phyloP scores from a whole-genome alignment of 2,113 vertebrate genomes.

The Columba janthina region DNA sequence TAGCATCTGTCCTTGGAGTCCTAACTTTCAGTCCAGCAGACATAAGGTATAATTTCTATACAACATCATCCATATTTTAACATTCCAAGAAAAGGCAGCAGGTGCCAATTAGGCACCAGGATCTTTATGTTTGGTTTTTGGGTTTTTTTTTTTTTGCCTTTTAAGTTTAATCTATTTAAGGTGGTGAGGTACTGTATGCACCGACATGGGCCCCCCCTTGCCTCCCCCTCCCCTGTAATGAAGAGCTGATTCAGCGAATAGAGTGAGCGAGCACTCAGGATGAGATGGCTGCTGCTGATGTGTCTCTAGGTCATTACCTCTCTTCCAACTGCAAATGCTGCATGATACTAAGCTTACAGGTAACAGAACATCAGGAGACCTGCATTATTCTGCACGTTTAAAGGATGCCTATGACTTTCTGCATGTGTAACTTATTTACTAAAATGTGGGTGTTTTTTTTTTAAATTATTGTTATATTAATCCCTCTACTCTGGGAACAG shows the following conservation, averaged over 20 bases:
- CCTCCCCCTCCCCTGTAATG: conserved; percentile 75
- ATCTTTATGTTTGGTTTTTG: background rate
- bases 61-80: conserved; percentile 49
- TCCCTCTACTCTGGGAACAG: conserved; percentile 52
- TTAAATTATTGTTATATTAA: conserved; percentile 40
- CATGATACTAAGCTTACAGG: conserved; percentile 85
- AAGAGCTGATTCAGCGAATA: conserved; percentile 93
- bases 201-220: conserved; percentile 58
- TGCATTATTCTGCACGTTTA: conserved; percentile 74
- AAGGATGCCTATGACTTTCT: conserved; percentile 65
- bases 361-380: conserved; percentile 80
- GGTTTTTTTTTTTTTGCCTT: background rate
- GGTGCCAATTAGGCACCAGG: conserved; percentile 19
- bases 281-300: conserved; percentile 89
- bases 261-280: conserved; percentile 80
- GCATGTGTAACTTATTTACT: conserved; percentile 70
- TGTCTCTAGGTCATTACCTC: conserved; percentile 90
- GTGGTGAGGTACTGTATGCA: conserved; percentile 83
- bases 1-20: conserved; percentile 61
- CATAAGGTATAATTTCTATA: conserved; percentile 65
- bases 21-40: conserved; percentile 70
- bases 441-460: conserved; percentile 15
- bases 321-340: conserved; percentile 81
- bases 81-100: conserved; percentile 58
- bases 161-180: conserved; percentile 70